These are phyloP conservation scores for Linurgus olivaceus DNA, from an alignment of 2,797 vertebrate genomes.

Conservation along the genomic window DNA sequence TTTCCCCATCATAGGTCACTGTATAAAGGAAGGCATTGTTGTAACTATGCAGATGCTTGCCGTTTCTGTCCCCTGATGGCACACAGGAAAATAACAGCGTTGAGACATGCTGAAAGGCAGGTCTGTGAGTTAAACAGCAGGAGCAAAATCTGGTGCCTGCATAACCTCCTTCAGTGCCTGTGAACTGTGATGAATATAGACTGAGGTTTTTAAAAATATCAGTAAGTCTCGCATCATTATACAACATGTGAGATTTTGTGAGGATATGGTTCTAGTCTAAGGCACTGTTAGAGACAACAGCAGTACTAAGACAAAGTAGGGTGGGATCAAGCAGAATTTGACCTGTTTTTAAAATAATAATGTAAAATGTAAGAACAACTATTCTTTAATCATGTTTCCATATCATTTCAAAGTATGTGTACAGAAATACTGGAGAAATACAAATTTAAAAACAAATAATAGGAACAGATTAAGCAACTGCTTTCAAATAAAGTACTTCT, in stretches of 20 bases:
- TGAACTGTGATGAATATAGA: background rate
- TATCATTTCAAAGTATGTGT: background rate
- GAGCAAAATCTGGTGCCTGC: background rate
- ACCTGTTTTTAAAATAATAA: background rate
- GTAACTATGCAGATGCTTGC: background rate
- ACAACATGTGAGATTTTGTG: background rate
- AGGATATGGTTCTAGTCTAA: background rate
- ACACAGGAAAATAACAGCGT: background rate
- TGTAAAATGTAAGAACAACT: background rate
- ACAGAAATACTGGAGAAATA: background rate
- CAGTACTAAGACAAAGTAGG: fast-evolving
- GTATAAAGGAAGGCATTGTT: background rate
- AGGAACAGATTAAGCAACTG: conserved; percentile 8
- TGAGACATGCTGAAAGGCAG: background rate
- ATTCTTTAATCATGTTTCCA: background rate
- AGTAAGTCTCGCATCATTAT: background rate
- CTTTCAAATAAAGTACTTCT: background rate
- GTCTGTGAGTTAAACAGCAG: background rate
- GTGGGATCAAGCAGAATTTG: background rate
- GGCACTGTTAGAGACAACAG: background rate
- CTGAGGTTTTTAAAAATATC: background rate
- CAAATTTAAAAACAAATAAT: conserved; percentile 45
- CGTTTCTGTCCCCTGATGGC: background rate
- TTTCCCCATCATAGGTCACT: background rate
- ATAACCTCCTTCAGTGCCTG: background rate